These are phyloP conservation scores for Numenius arquata DNA, from an alignment of 2,113 vertebrate species.

Conservation along the genomic window DNA sequence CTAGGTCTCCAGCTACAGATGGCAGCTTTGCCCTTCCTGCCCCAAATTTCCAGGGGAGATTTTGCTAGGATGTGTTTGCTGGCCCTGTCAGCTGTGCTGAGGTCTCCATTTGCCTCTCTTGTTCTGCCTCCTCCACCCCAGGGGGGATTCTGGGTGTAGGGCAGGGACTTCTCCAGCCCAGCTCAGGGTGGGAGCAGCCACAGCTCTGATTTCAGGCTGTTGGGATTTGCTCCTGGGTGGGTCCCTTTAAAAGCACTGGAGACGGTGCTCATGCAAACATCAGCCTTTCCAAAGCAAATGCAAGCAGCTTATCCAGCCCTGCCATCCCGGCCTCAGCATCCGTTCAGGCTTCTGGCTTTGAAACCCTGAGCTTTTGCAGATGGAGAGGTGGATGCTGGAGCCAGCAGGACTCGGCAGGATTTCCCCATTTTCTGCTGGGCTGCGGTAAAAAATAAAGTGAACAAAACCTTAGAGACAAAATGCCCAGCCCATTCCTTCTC, in stretches of 20 bases:
- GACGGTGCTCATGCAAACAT: not conserved
- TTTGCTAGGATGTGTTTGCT: not conserved
- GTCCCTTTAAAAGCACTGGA: not conserved
- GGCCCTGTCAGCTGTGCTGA: not conserved
- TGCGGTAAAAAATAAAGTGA: not conserved
- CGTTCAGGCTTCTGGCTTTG: not conserved
- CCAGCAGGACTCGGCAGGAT: not conserved
- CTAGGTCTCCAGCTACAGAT: not conserved
- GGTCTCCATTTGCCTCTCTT: not conserved
- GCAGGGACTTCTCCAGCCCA: not conserved
- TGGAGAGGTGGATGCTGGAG: not conserved
- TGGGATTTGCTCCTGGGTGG: constrained; percentile 36
- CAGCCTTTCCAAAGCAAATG: constrained; percentile 30
- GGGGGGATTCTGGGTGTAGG: not conserved
- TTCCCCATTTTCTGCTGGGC: not conserved
- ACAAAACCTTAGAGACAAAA: not conserved
- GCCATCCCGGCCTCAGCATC: not conserved
- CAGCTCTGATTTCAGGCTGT: not conserved
- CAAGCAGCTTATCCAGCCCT: not conserved
- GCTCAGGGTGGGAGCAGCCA: not conserved
- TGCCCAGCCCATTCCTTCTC: not conserved
- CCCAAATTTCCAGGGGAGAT: not conserved
- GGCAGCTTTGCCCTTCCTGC: not conserved
- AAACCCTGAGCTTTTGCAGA: not conserved
- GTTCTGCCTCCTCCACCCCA: not conserved